A percentile compares a stretch with the other conserved stretches of the same genome.
Evolutionary conservation across 2,113 vertebrate genomes (phyloP).

Genomic region (Lates calcarifer): DNA sequence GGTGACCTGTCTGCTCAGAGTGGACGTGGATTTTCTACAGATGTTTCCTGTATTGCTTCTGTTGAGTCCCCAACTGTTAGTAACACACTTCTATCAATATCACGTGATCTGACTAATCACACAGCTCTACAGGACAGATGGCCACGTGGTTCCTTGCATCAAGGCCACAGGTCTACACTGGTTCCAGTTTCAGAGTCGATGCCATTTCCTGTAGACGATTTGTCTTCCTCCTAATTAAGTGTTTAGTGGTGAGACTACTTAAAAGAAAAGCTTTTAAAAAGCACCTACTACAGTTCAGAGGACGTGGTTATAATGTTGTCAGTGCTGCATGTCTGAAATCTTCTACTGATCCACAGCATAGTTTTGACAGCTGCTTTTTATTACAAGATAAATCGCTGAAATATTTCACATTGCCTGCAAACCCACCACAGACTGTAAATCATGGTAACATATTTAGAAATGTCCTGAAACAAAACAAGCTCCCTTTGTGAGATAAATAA

Average conservation of each 20-base stretch:
- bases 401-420: constrained; percentile 30
- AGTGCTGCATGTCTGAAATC: neutral
- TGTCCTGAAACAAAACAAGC: constrained; percentile 24
- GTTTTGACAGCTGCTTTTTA: constrained; percentile 45
- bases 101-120: neutral
- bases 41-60: neutral
- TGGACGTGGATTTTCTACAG: neutral
- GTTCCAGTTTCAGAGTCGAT: constrained; percentile 11
- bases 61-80: neutral
- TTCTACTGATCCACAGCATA: neutral
- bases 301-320: neutral
- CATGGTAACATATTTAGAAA: constrained; percentile 8
- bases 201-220: neutral
- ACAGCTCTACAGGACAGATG: constrained; percentile 14
- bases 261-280: neutral
- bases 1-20: neutral
- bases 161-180: neutral
- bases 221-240: constrained; percentile 18
- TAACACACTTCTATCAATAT: neutral
- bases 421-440: constrained; percentile 6
- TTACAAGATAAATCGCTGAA: constrained; percentile 38
- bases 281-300: neutral
- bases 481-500: neutral
- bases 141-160: neutral
- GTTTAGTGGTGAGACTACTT: constrained; percentile 3